Evolutionary conservation across 2,113 vertebrate species (phyloP), one percentile per base, ranked within the genome.

Genomic region (Mionectes macconnelli): DNA sequence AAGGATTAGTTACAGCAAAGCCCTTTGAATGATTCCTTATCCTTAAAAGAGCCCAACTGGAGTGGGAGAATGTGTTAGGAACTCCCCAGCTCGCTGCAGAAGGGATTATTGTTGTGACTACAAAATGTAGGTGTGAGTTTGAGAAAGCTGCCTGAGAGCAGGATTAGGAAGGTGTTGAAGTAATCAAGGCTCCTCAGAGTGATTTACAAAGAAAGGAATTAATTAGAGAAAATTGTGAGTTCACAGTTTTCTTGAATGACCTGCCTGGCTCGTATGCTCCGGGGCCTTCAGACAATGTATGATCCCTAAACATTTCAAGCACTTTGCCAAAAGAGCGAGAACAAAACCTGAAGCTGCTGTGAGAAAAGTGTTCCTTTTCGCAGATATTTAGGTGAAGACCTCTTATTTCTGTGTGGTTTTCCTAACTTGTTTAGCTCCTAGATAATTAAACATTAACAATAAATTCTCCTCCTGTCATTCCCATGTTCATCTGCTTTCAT

Each of bases 51-150:
- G 77, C 59, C 93, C 52, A 83, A 13, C 45, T 90, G 90, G 88
- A 89, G 88, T 83, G 60, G 86, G 86, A 96, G 84, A 91, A 89
- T 77, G 76, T 92, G 47, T 95, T 94, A 90, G 93, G 90, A 96
- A 93, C 69, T 57, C 64, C 56, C 74, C 75, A 37, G 59, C 50
- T 92, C 47, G 13, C 75, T 90, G 86, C 55, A 83, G 76, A 91
- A 94, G 39, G 33, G 75, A 62, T 94, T 93, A 74, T 91, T 95
- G 93, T 93, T 85, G 85, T 74, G 89, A 79, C 52, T 53, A 63
- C 82, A 90, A 75, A 97, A 94, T 56, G 90, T 87, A 78, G 94
- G 88, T 96, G 92, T 89, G 96, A 89, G 90, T 76, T 94, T 84
- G 63, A 2, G 9, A 89, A 94, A 96, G 92, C 63, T 83, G 89